Base-by-base conservation (phyloP, 2,888 invertebrate species). In the Patella depressa region DNA sequence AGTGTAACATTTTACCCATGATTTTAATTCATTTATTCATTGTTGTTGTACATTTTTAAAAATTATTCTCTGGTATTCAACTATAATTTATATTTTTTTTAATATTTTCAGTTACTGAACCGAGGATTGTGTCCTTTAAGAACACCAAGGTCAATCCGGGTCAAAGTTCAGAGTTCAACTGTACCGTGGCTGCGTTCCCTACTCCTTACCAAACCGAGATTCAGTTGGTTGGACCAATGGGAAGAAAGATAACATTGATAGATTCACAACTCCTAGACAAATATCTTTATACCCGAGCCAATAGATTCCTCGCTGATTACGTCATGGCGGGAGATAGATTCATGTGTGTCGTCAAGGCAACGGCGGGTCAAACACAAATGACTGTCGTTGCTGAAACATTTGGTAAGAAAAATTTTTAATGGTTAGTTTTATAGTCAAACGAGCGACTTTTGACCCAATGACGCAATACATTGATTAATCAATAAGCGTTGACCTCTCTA, bases 111-210 rank as follows among this genome's bases (percentile, higher is more conserved):
- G 89, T 89, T 7, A 89, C 86, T 5, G 77, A 81, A 12, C 89
- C 89, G 4, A 79, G 85, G 17, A 86, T 89, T n/a, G 78, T 88
- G 29, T 82, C 80, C 72, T 88, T 89, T 76, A 82, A 82, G 59
- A 88, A 88, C 80, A 79, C 79, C 12, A 82, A 85, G 73, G 88
- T 88, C 14, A 88, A 88, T 78, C 87, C 88, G 2, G 87, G 88
- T 2, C 86, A 87, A 70, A 78, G 84, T 9, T 80, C 87, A 9
- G 79, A 80, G 11, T 88, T 89, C 79, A 89, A 89, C 83, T 89
- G 89, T 78, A 88, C 89, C 3, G 87, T 88, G 9, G 83, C 87
- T 11, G 87, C 88, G 14, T 86, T 83, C 77, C 89, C 89, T 2
- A 86, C 85, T 12, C 88, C 88, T 5, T 74, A 77, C 59, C 83